phyloP scores from a whole-genome alignment of 2,797 vertebrate genomes.

The Neostethus bicornis region DNA sequence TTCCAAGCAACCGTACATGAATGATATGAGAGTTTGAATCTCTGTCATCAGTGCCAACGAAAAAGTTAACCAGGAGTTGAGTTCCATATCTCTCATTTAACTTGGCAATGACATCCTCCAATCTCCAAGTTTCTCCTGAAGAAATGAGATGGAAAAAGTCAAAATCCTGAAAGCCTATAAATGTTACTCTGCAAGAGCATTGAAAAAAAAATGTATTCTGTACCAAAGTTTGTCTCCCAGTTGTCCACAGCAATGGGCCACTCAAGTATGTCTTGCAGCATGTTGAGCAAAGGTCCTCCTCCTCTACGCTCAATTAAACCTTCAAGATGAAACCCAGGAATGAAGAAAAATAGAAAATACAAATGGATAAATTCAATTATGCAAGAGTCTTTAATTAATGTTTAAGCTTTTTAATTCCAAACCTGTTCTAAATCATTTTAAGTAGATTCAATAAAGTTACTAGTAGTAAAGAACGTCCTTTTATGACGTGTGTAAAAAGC shows the following conservation, averaged over 20 bases:
- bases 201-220: constrained; percentile 5
- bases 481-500: not conserved
- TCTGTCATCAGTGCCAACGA: constrained; percentile 90
- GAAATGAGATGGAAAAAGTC: constrained; percentile 9
- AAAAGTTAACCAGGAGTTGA: constrained; percentile 90
- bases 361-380: constrained; percentile 6
- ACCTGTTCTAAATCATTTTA: too few relatives aligned
- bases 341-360: not conserved
- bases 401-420: too few relatives aligned
- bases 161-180: not conserved
- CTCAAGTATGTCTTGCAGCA: constrained; percentile 84
- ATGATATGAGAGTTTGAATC: constrained; percentile 91
- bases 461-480: not conserved
- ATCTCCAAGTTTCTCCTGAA: constrained; percentile 84
- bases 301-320: constrained; percentile 87
- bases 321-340: constrained; percentile 55
- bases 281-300: constrained; percentile 83
- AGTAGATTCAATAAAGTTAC: too few relatives aligned
- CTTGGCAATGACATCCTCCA: constrained; percentile 86
- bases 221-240: constrained; percentile 87
- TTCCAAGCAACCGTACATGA: constrained; percentile 83
- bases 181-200: not conserved
- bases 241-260: constrained; percentile 89
- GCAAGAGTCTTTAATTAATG: too few relatives aligned
- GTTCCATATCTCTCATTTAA: constrained; percentile 91